phyloP scores from a whole-genome alignment of 2,888 invertebrate genomes.

The Idaea aversata region DNA sequence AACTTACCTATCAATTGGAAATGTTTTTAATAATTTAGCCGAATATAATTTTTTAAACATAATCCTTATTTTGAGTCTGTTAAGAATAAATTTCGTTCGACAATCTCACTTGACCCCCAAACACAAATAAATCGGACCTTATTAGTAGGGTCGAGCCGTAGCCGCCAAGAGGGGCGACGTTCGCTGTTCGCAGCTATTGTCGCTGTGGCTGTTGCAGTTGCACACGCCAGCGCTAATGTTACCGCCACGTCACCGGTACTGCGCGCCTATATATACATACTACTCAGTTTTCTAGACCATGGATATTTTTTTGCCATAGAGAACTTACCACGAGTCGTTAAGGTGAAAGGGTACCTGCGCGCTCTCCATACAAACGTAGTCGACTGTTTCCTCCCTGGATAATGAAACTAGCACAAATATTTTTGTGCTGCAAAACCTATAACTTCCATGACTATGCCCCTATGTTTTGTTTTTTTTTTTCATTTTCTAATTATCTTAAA shows the following conservation, averaged over 20 bases:
- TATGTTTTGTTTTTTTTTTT: too few relatives aligned
- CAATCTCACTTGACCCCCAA: slow-evolving; percentile 29
- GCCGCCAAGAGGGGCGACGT: slow-evolving; percentile 94
- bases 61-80: background rate
- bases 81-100: slow-evolving; percentile 10
- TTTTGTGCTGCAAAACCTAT: too few relatives aligned
- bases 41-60: too few relatives aligned
- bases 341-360: too few relatives aligned
- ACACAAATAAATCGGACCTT: slow-evolving; percentile 82
- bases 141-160: slow-evolving; percentile 93
- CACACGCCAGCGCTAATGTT: slow-evolving; percentile 61
- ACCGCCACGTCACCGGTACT: slow-evolving; percentile 61
- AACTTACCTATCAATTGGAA: too few relatives aligned
- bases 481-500: too few relatives aligned
- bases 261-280: slow-evolving; percentile 46
- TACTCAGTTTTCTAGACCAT: background rate
- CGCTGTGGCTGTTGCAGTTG: slow-evolving; percentile 70
- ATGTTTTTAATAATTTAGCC: too few relatives aligned
- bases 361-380: too few relatives aligned
- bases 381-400: too few relatives aligned
- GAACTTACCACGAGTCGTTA: background rate
- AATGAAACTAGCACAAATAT: too few relatives aligned
- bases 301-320: slow-evolving; percentile 3
- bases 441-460: too few relatives aligned
- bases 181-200: slow-evolving; percentile 81